Evolutionary conservation across 2,797 vertebrate genomes (phyloP).

Genomic region (Neosalanx taihuensis): DNA sequence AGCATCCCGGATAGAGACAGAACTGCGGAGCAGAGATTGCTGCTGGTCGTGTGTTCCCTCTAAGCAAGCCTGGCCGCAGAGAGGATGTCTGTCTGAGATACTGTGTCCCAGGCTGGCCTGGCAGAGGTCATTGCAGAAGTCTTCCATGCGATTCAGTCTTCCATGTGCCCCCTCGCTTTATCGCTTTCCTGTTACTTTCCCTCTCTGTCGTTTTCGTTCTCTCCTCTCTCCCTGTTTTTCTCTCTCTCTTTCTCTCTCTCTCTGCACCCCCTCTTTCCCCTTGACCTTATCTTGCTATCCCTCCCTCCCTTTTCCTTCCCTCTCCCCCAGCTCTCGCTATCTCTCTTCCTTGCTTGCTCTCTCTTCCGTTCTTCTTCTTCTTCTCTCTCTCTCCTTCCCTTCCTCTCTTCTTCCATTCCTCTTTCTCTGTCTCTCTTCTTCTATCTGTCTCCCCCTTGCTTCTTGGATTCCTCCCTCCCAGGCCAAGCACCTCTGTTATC

Average conservation of each 20-base stretch:
- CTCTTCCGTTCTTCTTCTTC: not conserved
- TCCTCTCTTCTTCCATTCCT: too few relatives aligned
- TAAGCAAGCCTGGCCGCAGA: too few relatives aligned
- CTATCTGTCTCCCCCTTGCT: not conserved
- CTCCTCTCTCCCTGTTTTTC: not conserved
- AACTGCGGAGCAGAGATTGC: too few relatives aligned
- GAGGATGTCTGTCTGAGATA: too few relatives aligned
- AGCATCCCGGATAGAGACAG: too few relatives aligned
- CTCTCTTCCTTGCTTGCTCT: not conserved
- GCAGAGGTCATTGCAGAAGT: not conserved
- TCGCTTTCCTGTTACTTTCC: too few relatives aligned
- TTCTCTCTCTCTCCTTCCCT: not conserved
- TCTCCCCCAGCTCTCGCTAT: not conserved
- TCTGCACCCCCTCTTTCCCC: too few relatives aligned
- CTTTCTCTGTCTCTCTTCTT: too few relatives aligned
- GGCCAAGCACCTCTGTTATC: not conserved
- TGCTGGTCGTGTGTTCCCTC: too few relatives aligned
- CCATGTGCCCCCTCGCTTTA: too few relatives aligned
- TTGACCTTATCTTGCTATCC: not conserved
- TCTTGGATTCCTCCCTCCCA: not conserved
- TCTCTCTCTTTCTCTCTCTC: not conserved
- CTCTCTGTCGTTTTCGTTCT: too few relatives aligned
- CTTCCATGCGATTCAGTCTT: too few relatives aligned
- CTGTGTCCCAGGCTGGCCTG: not conserved
- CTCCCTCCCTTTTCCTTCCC: conserved; percentile 2